Evolutionary conservation across 2,113 vertebrate genomes (phyloP), one percentile per base, ranked within the genome.

Genomic region (Brienomyrus brachyistius): DNA sequence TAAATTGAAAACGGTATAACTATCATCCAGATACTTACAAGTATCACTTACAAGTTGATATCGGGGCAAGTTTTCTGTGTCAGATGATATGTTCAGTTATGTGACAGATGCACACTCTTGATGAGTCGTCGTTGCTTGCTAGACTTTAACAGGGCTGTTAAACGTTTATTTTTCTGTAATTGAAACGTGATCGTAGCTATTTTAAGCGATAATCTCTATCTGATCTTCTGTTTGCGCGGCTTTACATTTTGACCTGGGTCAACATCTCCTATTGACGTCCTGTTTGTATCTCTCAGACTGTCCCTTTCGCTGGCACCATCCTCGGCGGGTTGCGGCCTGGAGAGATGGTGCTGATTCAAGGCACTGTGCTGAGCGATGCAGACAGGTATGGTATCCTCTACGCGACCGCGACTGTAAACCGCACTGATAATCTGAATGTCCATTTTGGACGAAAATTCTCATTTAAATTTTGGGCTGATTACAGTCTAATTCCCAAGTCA

Each of bases 291-390:
- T 87, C 70, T 11, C 91, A 98, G 98, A 23, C 13, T 7, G 91
- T 98, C 88, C 98, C 98, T 0, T 98, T 97, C 87, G 92, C 95
- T 1, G 96, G 96, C 66, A 98, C 97, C 3, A 96, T 99, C 92
- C 92, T 96, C 86, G 97, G 95, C 5, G 97, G 96, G 11, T 66
- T 99, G 92, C 87, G 91, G 66, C 96, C 96, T 19, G 98, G 97
- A 27, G 95, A 97, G 74, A 95, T 97, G 94, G 93, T 99, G 31
- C 93, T 98, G 0, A 94, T 99, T 10, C 95, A 96, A 74, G 98
- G 98, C 0, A 92, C 91, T 0, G 93, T 99, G 88, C 97, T 94
- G 3, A 87, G 93, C 45, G 94, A 95, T 31, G 93, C 96, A 0
- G 97, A 99, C 92, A 97, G 98, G 98, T 99, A 95, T 27, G 62